These are phyloP conservation scores for Drosophila koepferae DNA, from an alignment of 2,888 invertebrate species.

Conservation along the genomic window DNA sequence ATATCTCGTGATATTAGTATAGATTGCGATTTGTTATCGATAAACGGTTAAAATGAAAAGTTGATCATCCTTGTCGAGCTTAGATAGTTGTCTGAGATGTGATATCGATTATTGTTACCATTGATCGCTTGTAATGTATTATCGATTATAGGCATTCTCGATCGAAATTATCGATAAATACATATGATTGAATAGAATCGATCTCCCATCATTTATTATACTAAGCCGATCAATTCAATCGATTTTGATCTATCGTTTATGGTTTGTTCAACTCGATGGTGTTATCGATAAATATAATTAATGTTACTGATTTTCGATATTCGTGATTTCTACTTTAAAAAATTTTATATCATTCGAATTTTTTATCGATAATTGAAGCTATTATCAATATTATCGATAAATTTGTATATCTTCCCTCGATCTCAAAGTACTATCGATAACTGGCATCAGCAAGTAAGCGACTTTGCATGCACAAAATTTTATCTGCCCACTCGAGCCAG, in stretches of 20 bases:
- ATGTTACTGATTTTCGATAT: too few species aligned
- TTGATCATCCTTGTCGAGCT: background rate
- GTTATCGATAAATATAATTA: background rate
- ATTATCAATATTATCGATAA: background rate
- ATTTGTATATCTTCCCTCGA: background rate
- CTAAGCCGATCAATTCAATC: too few species aligned
- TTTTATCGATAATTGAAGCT: too few species aligned
- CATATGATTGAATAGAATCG: too few species aligned
- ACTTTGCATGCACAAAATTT: background rate
- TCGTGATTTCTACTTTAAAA: too few species aligned
- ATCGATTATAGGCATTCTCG: background rate
- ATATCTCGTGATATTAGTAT: too few species aligned
- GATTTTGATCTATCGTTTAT: too few species aligned
- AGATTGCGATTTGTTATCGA: background rate
- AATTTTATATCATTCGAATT: too few species aligned
- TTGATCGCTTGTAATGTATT: background rate
- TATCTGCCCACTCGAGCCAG: background rate
- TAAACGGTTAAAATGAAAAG: background rate
- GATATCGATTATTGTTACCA: background rate
- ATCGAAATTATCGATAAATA: background rate
- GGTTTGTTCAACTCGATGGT: too few species aligned
- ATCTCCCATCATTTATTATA: too few species aligned
- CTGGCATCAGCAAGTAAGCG: background rate
- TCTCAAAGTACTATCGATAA: background rate
- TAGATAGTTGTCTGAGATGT: too few species aligned